Conservation (phyloP, 2,113 vertebrate genomes). For the Struthio camelus region DNA sequence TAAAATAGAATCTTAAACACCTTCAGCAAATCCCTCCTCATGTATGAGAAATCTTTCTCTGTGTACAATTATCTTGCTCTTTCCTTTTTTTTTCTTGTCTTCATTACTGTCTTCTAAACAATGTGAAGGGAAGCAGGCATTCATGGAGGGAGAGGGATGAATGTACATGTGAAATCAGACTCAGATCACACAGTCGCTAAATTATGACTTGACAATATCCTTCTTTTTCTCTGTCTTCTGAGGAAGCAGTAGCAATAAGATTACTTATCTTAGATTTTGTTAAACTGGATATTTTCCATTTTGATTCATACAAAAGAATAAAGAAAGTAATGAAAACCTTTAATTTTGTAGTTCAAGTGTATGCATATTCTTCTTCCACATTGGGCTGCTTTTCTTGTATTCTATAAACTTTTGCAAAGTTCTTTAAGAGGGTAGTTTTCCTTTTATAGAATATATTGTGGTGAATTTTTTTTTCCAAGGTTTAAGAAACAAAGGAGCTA, state of each 20-base stretch:
- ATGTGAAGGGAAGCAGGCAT: background rate
- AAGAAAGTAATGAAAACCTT: background rate
- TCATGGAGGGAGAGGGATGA: background rate
- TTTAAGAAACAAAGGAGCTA: background rate
- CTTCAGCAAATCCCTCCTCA: background rate
- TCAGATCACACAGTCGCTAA: background rate
- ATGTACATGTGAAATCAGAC: background rate
- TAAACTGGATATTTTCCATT: background rate
- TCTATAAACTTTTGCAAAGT: background rate
- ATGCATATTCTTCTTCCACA: background rate
- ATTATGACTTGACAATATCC: background rate
- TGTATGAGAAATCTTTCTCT: background rate
- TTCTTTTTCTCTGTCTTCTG: background rate
- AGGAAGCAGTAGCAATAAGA: background rate
- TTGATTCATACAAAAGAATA: background rate
- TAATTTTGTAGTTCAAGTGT: background rate
- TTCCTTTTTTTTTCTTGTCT: background rate
- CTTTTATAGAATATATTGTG: background rate
- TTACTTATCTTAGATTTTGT: background rate
- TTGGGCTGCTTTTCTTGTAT: background rate
- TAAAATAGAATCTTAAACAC: background rate
- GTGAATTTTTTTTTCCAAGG: background rate
- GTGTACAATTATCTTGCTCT: background rate
- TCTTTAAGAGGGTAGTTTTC: background rate
- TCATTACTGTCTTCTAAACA: background rate